Base-by-base conservation (phyloP, 2,113 vertebrate species). In the Bettongia penicillata region DNA sequence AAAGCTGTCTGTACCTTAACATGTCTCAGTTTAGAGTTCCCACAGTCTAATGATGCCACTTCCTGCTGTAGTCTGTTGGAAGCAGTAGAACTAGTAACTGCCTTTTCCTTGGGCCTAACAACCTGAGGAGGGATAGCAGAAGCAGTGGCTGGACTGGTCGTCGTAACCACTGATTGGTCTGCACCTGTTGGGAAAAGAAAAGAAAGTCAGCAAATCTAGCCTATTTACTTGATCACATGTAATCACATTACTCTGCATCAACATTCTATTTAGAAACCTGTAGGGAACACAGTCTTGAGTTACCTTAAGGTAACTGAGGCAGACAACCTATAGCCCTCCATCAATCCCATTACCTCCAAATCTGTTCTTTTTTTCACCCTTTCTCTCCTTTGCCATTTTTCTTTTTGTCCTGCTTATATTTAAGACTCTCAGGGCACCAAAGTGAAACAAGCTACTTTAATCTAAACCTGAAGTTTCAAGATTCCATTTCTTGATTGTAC, bases 71-170 rank as follows among this genome's bases (percentile, higher is more conserved):
- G 97, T 97, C 97, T 98, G 96, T 97, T 98, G 91, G 98, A 37
- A 3, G 98, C 97, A 7, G 98, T 90, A 53, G 98, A 97, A 53
- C 93, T 90, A 84, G 22, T 43, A 53, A 84, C 91, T 0, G 97
- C 90, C 93, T 99, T 99, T 93, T 99, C 99, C 98, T 99, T 99
- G 4, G 99, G 99, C 68, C 99, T 99, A 0, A 99, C 99, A 53
- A 96, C 98, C 97, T 97, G 99, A 53, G 98, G 98, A 52, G 99
- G 98, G 8, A 98, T 97, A 19, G 98, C 96, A 8, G 98, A 96
- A 57, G 98, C 97, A 25, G 93, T 98, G 51, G 93, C 96, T 43
- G 98, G 95, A 61, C 97, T 94, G 0, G 98, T 98, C 0, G 95
- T 47, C 0, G 95, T 47, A 0, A 90, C 77, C 51, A 97, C 97